These are phyloP conservation scores for Typhlichthys eigenmanni DNA, from an alignment of 2,797 vertebrate genomes.

Conservation along the genomic window DNA sequence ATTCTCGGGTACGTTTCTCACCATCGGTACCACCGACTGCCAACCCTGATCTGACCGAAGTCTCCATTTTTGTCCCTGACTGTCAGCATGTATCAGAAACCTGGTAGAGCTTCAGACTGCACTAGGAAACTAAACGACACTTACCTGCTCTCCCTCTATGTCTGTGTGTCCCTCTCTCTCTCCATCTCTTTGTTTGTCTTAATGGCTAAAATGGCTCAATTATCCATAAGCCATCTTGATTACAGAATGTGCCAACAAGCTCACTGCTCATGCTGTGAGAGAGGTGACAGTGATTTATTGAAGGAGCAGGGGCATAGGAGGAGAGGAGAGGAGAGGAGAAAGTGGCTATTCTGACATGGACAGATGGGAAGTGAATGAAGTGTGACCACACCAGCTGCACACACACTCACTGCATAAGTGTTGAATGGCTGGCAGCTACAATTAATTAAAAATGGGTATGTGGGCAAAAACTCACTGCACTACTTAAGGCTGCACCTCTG, in stretches of 20 bases:
- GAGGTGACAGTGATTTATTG: conserved; percentile 35
- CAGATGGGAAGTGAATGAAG: conserved; percentile 74
- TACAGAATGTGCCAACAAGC: conserved; percentile 45
- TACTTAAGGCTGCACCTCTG: too few species aligned
- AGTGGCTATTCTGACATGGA: conserved; percentile 60
- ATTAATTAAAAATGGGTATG: conserved; percentile 71
- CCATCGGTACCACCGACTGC: conserved; percentile 26
- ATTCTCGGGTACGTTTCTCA: conserved; percentile 22
- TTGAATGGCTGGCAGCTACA: conserved; percentile 72
- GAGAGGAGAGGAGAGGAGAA: conserved; percentile 27
- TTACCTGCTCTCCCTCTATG: neutral
- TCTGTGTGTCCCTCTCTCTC: neutral
- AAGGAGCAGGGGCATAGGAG: conserved; percentile 22
- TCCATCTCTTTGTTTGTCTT: conserved; percentile 5
- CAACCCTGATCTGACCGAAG: conserved; percentile 37
- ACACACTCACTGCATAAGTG: conserved; percentile 64
- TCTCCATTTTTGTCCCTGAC: conserved; percentile 32
- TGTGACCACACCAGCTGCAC: conserved; percentile 74
- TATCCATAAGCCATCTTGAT: conserved; percentile 51
- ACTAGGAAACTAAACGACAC: conserved; percentile 18
- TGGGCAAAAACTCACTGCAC: conserved; percentile 44
- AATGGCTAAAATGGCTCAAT: conserved; percentile 18
- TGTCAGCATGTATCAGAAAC: conserved; percentile 29
- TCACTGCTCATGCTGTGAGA: conserved; percentile 20
- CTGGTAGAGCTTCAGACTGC: neutral